phyloP scores from a whole-genome alignment of 2,113 vertebrate genomes.

The Corvus cornix region DNA sequence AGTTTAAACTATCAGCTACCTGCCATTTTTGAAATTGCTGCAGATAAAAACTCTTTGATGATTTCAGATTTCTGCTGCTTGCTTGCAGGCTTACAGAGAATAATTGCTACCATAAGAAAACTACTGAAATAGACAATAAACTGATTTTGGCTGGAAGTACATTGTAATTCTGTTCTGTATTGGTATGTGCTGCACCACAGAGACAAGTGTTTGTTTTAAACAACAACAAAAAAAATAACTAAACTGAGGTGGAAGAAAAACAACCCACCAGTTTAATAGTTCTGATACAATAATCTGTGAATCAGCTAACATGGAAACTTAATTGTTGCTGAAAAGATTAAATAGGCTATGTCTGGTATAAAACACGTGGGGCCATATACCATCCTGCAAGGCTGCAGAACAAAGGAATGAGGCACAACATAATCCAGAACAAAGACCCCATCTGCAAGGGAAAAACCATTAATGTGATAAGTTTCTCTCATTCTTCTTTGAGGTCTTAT shows the following conservation, averaged over 20 bases:
- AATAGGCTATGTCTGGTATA: conserved; percentile 52
- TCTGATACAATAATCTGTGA: conserved; percentile 66
- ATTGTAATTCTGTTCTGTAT: conserved; percentile 80
- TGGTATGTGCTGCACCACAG: conserved; percentile 71
- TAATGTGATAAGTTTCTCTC: background rate
- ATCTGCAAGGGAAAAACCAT: background rate
- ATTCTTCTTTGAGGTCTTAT: background rate
- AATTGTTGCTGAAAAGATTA: conserved; percentile 72
- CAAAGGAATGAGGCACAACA: background rate
- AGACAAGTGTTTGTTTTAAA: conserved; percentile 77
- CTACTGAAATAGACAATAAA: conserved; percentile 81
- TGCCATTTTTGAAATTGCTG: conserved; percentile 81
- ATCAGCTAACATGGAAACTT: conserved; percentile 55
- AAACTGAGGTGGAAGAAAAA: conserved; percentile 46
- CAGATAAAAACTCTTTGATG: conserved; percentile 81
- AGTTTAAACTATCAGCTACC: conserved; percentile 81
- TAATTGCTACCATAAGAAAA: conserved; percentile 81
- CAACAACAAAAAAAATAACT: conserved; percentile 64
- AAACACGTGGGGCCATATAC: conserved; percentile 43
- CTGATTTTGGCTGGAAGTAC: conserved; percentile 79
- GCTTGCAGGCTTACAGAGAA: conserved; percentile 80
- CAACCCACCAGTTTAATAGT: conserved; percentile 63
- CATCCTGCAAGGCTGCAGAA: background rate
- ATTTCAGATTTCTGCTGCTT: conserved; percentile 79
- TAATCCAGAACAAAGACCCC: conserved; percentile 5